phyloP scores from a whole-genome alignment of 53 echinoderm and acorn worm species.

The Crossaster papposus region DNA sequence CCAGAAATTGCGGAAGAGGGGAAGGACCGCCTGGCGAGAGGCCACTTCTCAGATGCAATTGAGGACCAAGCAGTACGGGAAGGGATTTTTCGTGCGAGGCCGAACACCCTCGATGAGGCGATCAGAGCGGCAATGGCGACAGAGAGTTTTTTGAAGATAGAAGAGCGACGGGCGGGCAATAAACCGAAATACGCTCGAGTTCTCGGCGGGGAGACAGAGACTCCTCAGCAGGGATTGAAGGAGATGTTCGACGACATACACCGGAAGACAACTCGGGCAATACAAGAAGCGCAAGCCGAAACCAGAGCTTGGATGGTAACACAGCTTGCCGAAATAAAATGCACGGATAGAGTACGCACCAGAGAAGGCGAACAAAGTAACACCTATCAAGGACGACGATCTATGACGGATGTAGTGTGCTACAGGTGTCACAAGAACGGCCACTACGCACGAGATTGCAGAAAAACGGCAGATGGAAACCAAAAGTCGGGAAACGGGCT shows the following conservation, averaged over 20 bases:
- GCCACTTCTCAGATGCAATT: constrained; percentile 57
- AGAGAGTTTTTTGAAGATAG: constrained; percentile 42
- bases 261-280: background rate
- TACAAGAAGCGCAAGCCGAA: background rate
- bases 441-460: background rate
- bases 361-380: background rate
- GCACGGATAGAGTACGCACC: background rate
- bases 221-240: background rate
- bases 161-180: background rate
- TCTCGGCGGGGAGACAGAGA: background rate
- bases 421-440: constrained; percentile 18
- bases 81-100: constrained; percentile 43
- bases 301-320: background rate
- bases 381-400: background rate
- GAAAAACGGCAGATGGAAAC: too few relatives aligned
- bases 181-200: background rate
- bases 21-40: constrained; percentile 49
- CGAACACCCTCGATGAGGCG: constrained; percentile 47
- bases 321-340: too few relatives aligned
- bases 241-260: background rate
- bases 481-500: constrained; percentile 39
- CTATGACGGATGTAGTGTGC: constrained; percentile 10
- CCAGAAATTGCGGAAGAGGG: constrained; percentile 27
- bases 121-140: constrained; percentile 58
- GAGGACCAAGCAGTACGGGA: constrained; percentile 42